phyloP scores from a whole-genome alignment of 2,113 vertebrate genomes.

The Mixornis gularis region DNA sequence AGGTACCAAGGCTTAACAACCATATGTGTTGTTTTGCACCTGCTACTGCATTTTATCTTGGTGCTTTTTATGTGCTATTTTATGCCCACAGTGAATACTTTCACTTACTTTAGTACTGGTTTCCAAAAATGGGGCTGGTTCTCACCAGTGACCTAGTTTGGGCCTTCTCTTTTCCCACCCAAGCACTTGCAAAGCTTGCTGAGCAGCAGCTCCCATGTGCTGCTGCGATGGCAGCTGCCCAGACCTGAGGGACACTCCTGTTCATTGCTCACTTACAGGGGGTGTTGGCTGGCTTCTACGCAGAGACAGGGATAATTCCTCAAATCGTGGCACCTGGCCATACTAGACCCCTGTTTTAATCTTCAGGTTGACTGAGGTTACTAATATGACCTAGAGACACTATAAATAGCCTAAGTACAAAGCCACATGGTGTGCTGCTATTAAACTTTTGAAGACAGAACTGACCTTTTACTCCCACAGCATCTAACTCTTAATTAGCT shows the following conservation, averaged over 20 bases:
- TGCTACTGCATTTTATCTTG: background rate
- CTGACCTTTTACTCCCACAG: background rate
- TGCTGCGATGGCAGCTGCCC: background rate
- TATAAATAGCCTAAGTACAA: background rate
- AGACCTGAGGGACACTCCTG: background rate
- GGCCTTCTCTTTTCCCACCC: background rate
- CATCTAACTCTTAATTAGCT: background rate
- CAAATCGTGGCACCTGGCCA: background rate
- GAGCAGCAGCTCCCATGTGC: background rate
- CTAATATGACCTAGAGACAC: background rate
- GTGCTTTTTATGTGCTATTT: fast-evolving
- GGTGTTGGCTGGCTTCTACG: background rate
- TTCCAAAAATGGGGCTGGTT: background rate
- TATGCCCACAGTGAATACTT: background rate
- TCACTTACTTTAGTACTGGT: background rate
- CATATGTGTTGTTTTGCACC: background rate
- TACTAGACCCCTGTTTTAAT: background rate
- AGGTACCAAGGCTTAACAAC: background rate
- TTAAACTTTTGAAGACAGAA: background rate
- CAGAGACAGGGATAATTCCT: background rate
- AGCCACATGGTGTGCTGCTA: background rate
- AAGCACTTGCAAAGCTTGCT: background rate
- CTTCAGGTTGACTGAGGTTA: background rate
- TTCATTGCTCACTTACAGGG: fast-evolving
- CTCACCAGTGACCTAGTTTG: background rate